Percentiles rank a stretch among this genome's conserved stretches.
phyloP scores from a whole-genome alignment of 1,140 invertebrate genomes.

The Meloidogyne hapla region DNA sequence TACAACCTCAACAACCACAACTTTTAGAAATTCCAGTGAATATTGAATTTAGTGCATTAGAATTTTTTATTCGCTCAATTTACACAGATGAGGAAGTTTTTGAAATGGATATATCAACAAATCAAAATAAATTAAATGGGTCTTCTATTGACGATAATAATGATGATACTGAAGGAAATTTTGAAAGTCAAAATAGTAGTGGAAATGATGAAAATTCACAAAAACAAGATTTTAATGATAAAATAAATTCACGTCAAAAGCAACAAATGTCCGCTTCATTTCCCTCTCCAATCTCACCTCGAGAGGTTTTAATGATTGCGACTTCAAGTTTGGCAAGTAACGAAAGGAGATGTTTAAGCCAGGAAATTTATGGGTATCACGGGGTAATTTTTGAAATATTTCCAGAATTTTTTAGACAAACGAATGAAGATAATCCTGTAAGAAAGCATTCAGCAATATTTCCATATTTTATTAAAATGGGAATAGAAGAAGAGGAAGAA shows the following conservation, averaged over 20 bases:
- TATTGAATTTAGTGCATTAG: conserved; percentile 56
- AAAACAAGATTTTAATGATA: neutral
- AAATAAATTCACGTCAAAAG: neutral
- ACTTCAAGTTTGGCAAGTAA: neutral
- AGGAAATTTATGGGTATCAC: conserved; percentile 4
- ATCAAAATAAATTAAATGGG: neutral
- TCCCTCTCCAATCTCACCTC: conserved; percentile 28
- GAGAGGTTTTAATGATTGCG: neutral
- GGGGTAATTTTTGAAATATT: neutral
- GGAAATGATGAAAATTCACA: neutral
- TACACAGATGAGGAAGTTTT: conserved; percentile 61
- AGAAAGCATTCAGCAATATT: neutral
- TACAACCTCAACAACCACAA: neutral
- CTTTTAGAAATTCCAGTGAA: conserved; percentile 58
- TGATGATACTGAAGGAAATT: neutral
- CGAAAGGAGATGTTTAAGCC: neutral
- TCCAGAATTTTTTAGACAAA: neutral
- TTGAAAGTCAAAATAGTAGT: conserved; percentile 4
- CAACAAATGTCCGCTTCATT: conserved; percentile 40
- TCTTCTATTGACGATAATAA: neutral
- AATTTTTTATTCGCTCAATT: conserved; percentile 61
- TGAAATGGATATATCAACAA: conserved; percentile 26
- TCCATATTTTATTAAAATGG: conserved; percentile 17
- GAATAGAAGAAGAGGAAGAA: conserved; percentile 14
- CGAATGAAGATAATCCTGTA: neutral